Evolutionary conservation across 2,113 vertebrate species (phyloP), one percentile per base, ranked within the genome.

Genomic region (Calonectris borealis): DNA sequence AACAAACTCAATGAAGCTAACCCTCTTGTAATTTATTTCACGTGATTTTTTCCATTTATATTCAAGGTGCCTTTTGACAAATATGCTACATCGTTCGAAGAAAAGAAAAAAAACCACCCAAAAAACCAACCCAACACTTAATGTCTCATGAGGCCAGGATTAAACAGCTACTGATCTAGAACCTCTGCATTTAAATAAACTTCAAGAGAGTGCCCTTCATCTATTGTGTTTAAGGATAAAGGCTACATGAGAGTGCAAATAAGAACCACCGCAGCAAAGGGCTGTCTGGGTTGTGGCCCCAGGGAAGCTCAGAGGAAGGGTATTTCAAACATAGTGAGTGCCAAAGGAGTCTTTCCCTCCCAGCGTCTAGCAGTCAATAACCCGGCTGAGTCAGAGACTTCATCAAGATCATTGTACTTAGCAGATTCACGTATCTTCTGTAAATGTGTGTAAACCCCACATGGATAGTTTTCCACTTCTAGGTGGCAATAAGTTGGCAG

Each of bases 1-100:
- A 83, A 61, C 80, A 92, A 60, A 58, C 34, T 71, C 94, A 96
- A 19, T 77, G 92, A 93, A 96, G 81, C 88, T 93, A 96, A 94
- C 93, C 88, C 25, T 82, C 75, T 69, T 68, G 73, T 81, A 80
- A 92, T 93, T 78, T 90, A 88, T 88, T 94, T 72, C 58, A 93
- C 65, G 31, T 20, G 10, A 36, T 86, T 68, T 83, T 91, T 90
- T 60, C 40, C 51, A 85, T 90, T 97, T 94, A 82, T 95, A 95
- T 76, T 86, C 79, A 82, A 88, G 29, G 21, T 79, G 11, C 38
- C 25, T 81, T 94, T 83, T 95, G 71, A 76, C 21, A 93, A 94
- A 95, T 54, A 62, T 5, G 32, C 29, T 71, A 22, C 32, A 10
- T 49, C 3, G 0, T 87, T 87, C 42, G 79, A 65, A 79, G 19